Base-by-base conservation (phyloP, 35 echinoderm and acorn worm genomes). In the Chiridota heheva region DNA sequence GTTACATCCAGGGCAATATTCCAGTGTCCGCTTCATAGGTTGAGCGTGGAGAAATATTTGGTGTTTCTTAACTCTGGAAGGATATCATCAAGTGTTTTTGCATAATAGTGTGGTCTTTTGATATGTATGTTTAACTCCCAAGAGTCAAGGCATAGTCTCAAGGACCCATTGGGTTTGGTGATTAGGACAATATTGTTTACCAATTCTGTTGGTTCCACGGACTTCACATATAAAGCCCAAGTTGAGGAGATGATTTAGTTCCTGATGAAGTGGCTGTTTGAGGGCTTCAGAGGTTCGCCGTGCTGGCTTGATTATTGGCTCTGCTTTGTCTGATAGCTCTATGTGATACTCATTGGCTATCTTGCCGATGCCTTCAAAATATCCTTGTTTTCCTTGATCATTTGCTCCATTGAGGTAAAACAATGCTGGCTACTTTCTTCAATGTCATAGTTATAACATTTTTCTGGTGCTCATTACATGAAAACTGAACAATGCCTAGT, bases 81-180 rank as follows among this genome's bases (percentile, higher is more conserved):
- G 5, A 59, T 38, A 36, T 78, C 56, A 2, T 78, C n/a, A 38
- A 78, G 51, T 33, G 74, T 61, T 78, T 81, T 67, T 13, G 40
- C 40, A 41, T 75, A 71, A 58, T 70, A 84, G 63, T 84, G 81
- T 2, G 81, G 64, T 13, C 64, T 29, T 69, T 84, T 84, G 30
- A 84, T 55, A 58, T 45, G 30, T 72, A 56, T 82, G 60, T 68
- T 69, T 27, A 82, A 27, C 25, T 84, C 81, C 2, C 64, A 67
- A 28, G 67, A 67, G 67, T 84, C 81, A 36, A 84, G 43, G 43
- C 81, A 84, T 40, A 84, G 12, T 34, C 81, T 47, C 2, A 84
- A 45, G 36, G 67, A 71, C 42, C 81, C 64, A 69, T 84, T 36
- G 28, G 63, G 61, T 69, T 84, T 71, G 1, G 81, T 84, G 12